Conservation (phyloP, 2,113 vertebrate genomes). For the Monopterus albus region DNA sequence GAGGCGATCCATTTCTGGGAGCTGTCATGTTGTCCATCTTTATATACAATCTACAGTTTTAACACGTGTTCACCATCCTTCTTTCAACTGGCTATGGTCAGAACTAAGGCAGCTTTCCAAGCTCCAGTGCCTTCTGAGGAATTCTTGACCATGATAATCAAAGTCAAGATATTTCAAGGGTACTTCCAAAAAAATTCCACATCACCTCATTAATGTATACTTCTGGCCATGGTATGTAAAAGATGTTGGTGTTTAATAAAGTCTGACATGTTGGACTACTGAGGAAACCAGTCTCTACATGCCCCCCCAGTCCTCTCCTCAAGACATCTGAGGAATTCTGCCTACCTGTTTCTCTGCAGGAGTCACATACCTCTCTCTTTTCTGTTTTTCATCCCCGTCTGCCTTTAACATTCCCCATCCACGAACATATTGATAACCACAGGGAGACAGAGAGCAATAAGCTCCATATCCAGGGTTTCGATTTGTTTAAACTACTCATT, state of each 20-base stretch:
- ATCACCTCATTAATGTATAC: background rate
- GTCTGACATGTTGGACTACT: conserved; percentile 12
- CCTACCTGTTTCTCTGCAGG: conserved; percentile 36
- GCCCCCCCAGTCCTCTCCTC: conserved; percentile 28
- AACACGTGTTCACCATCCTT: background rate
- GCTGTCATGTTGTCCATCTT: too few species aligned
- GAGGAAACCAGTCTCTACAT: conserved; percentile 46
- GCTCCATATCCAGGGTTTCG: too few species aligned
- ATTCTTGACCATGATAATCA: conserved; percentile 3
- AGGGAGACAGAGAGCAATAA: too few species aligned
- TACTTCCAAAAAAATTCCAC: background rate
- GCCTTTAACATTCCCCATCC: background rate
- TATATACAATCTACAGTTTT: too few species aligned
- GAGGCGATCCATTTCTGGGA: too few species aligned
- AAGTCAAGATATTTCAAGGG: background rate
- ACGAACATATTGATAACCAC: too few species aligned
- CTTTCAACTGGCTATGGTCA: background rate
- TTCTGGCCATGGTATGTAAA: conserved; percentile 9
- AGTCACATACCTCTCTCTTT: conserved; percentile 6
- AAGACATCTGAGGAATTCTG: conserved; percentile 55
- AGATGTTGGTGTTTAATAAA: conserved; percentile 23
- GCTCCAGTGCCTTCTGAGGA: background rate
- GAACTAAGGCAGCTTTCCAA: background rate
- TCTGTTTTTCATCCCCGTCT: conserved; percentile 4
- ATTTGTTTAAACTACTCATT: too few species aligned